These are phyloP conservation scores for Melieria picta DNA, from an alignment of 2,888 invertebrate genomes.

Conservation along the genomic window DNA sequence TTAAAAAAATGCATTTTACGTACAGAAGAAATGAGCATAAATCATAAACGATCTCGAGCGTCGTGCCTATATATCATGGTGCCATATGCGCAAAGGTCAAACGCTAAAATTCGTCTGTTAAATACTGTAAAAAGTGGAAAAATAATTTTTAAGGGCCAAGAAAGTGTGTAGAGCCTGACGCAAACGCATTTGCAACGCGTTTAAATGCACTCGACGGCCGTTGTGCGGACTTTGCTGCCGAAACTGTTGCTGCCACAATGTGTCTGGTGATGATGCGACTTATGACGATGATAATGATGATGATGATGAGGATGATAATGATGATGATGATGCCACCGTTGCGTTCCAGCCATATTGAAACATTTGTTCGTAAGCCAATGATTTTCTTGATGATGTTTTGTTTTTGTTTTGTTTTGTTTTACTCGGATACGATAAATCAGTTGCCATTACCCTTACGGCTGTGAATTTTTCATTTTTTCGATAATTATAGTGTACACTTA, in stretches of 20 bases:
- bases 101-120: constrained; percentile 3
- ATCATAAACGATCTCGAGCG: constrained; percentile 21
- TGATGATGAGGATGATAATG: too few relatives aligned
- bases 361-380: too few relatives aligned
- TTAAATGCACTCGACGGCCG: neutral
- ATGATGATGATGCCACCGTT: too few relatives aligned
- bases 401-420: too few relatives aligned
- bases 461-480: constrained; percentile 56
- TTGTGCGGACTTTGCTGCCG: neutral
- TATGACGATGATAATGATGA: too few relatives aligned
- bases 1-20: neutral
- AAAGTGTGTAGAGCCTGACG: neutral
- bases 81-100: constrained; percentile 27
- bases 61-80: constrained; percentile 22
- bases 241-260: neutral
- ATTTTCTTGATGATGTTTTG: too few relatives aligned
- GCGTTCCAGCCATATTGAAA: too few relatives aligned
- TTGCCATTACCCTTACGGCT: constrained; percentile 55
- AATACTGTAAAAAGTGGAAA: neutral
- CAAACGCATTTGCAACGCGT: neutral
- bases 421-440: constrained; percentile 53
- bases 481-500: constrained; percentile 55
- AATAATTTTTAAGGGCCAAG: constrained; percentile 1
- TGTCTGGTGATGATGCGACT: neutral
- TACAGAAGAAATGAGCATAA: constrained; percentile 17